Percentiles rank a stretch among this genome's conserved stretches.
phyloP scores from a whole-genome alignment of 2,888 invertebrate genomes.

The Bembecia ichneumoniformis region DNA sequence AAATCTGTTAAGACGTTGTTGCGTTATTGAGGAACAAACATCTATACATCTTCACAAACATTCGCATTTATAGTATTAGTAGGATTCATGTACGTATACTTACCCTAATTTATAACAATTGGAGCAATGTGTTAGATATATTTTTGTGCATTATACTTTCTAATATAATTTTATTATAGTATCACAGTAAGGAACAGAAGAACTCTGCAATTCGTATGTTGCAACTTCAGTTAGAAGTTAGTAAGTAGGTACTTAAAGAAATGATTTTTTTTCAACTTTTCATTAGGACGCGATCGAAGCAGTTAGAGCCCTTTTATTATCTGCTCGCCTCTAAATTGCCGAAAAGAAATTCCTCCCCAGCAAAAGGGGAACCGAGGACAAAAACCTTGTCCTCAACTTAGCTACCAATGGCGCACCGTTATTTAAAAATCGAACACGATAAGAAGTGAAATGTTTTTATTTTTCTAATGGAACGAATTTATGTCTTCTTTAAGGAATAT shows the following conservation, averaged over 20 bases:
- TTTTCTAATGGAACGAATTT: constrained; percentile 66
- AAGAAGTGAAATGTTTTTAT: constrained; percentile 67
- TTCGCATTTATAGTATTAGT: too few species aligned
- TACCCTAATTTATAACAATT: too few species aligned
- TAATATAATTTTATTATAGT: too few species aligned
- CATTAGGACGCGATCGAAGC: constrained; percentile 67
- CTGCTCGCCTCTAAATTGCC: constrained; percentile 70
- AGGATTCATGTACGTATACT: too few species aligned
- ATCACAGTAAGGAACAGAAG: too few species aligned
- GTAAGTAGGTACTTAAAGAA: background rate
- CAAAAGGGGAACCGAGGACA: constrained; percentile 60
- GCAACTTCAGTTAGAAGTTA: too few species aligned
- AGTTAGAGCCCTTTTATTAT: constrained; percentile 74
- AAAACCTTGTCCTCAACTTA: constrained; percentile 61
- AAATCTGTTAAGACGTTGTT: too few species aligned
- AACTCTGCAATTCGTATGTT: too few species aligned
- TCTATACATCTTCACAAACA: too few species aligned
- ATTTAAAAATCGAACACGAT: constrained; percentile 72
- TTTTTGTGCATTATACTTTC: too few species aligned
- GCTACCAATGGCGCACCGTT: constrained; percentile 65
- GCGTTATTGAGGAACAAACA: too few species aligned
- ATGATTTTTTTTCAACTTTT: constrained; percentile 62
- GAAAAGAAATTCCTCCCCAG: constrained; percentile 64
- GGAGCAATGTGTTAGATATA: too few species aligned
- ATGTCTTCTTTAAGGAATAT: constrained; percentile 62